phyloP scores from a whole-genome alignment of 2,797 vertebrate species.

The Malurus splendens region DNA sequence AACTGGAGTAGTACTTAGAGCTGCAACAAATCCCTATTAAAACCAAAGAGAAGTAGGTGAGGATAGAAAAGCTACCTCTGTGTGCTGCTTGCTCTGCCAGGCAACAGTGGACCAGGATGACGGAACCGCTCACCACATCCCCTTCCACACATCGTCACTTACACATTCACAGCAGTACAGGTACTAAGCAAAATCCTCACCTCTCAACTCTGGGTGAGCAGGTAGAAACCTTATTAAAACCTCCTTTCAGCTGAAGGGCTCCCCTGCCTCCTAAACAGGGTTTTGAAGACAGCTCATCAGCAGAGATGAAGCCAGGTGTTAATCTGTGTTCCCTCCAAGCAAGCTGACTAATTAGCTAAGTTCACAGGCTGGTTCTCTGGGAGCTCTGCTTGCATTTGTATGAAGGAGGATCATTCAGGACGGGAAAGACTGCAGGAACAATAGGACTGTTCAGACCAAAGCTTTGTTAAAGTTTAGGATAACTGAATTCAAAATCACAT shows the following conservation, averaged over 20 bases:
- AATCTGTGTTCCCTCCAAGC: background rate
- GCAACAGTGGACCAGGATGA: background rate
- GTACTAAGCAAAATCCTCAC: background rate
- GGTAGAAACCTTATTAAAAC: background rate
- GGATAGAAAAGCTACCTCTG: background rate
- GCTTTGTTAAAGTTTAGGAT: background rate
- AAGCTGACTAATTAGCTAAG: background rate
- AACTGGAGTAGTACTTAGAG: background rate
- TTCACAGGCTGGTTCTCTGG: background rate
- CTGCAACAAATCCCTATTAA: background rate
- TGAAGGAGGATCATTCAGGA: background rate
- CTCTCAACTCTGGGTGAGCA: rapidly evolving
- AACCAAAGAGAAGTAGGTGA: constrained; percentile 4
- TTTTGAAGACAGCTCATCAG: constrained; percentile 8
- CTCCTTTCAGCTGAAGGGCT: background rate
- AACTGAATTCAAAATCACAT: background rate
- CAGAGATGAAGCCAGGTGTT: constrained; percentile 7
- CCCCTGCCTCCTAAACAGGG: background rate
- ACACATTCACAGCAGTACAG: rapidly evolving
- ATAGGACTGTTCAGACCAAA: background rate
- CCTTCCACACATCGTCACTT: rapidly evolving
- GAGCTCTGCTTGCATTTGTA: background rate
- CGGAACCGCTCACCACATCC: background rate
- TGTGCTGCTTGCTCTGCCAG: background rate
- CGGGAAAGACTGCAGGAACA: background rate